Conservation (phyloP, 2,113 vertebrate species). For the Esox niger region DNA sequence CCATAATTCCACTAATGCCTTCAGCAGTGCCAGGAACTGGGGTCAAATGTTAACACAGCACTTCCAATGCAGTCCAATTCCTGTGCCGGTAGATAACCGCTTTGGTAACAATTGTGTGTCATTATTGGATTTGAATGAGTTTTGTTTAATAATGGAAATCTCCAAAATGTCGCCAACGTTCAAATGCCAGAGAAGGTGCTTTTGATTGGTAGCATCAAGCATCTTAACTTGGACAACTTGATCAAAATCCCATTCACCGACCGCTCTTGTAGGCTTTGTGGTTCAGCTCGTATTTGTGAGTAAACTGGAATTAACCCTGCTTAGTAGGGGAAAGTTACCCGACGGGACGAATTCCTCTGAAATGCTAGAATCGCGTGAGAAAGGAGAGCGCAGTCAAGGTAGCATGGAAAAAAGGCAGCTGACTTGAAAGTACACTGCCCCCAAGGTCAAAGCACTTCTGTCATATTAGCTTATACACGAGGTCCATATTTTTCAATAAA, state of each 20-base stretch:
- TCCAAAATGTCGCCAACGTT: too few species aligned
- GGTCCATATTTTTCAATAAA: constrained; percentile 64
- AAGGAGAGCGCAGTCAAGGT: constrained; percentile 40
- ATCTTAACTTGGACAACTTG: constrained; percentile 1
- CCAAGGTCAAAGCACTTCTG: constrained; percentile 67
- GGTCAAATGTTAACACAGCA: constrained; percentile 37
- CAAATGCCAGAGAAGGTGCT: too few species aligned
- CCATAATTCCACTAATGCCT: constrained; percentile 39
- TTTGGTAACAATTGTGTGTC: neutral
- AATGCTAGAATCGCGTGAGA: constrained; percentile 58
- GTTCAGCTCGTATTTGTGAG: constrained; percentile 5
- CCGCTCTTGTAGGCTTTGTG: neutral
- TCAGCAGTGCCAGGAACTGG: constrained; percentile 34
- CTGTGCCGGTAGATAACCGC: neutral
- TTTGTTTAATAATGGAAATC: too few species aligned
- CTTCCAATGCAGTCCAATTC: constrained; percentile 7
- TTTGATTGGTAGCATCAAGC: neutral
- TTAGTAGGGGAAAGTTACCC: constrained; percentile 7
- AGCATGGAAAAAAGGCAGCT: constrained; percentile 34
- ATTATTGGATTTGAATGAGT: neutral
- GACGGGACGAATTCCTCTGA: constrained; percentile 11
- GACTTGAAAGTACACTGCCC: constrained; percentile 39
- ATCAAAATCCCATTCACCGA: constrained; percentile 10
- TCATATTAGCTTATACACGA: constrained; percentile 59
- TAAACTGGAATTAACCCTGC: constrained; percentile 19